phyloP scores from a whole-genome alignment of 2,113 vertebrate species.

The Phainopepla nitens region DNA sequence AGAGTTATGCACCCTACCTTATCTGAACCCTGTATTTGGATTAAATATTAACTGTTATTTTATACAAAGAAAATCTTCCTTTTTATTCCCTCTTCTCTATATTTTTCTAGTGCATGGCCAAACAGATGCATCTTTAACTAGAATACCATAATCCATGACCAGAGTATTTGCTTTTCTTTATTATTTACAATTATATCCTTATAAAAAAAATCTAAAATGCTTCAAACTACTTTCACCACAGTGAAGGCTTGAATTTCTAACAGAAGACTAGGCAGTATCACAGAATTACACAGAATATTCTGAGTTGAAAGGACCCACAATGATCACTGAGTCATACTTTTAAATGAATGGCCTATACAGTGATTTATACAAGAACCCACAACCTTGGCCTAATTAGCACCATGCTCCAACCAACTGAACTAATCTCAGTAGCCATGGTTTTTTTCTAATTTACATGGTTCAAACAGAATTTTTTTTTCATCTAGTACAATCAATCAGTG shows the following conservation, averaged over 20 bases:
- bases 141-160: neutral
- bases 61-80: neutral
- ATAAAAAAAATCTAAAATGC: neutral
- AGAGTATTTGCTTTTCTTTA: neutral
- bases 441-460: neutral
- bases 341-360: neutral
- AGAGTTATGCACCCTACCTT: neutral
- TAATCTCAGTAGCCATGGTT: neutral
- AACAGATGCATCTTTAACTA: neutral
- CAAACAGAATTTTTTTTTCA: neutral
- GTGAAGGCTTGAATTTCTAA: neutral
- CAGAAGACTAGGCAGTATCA: neutral
- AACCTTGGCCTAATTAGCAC: neutral
- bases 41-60: neutral
- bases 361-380: neutral
- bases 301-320: accelerated
- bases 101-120: neutral
- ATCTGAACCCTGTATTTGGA: neutral
- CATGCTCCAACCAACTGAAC: neutral
- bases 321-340: neutral
- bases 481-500: neutral
- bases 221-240: neutral
- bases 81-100: neutral
- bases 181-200: neutral
- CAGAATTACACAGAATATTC: neutral